Evolutionary conservation across 2,113 vertebrate genomes (phyloP), one percentile per base, ranked within the genome.

Genomic region (Lasiurus cinereus): DNA sequence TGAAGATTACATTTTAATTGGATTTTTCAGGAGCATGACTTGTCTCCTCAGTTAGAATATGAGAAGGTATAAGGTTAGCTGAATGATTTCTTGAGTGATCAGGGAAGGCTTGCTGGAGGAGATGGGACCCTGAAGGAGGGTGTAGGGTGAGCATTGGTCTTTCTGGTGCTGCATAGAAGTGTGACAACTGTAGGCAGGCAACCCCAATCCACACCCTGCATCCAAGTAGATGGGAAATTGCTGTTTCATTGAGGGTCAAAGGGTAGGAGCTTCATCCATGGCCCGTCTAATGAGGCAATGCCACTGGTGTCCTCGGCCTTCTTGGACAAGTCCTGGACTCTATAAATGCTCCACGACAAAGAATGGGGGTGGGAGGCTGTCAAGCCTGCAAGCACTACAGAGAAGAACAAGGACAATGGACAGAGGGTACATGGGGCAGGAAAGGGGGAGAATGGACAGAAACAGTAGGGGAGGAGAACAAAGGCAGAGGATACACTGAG

Each of bases 31-130:
- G 29, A 64, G 18, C 7, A 5, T 15, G n/a, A 66, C 54, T 83
- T 90, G 2, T 70, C 18, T 48, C 18, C 64, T 76, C 22, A 43
- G 21, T 52, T 64, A 78, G 74, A 90, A 72, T 70, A 33, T 62
- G 62, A 77, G 46, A 27, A 52, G 56, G 8, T 52, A 21, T 6
- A 79, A 79, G 13, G 66, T 85, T 76, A 88, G 54, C 72, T 66
- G 54, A 64, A 36, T 19, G 15, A 56, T 62, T 88, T 67, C 88
- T 88, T 86, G 69, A 50, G 48, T 77, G 66, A 91, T 83, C 67
- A 29, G 73, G 79, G 69, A 50, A 83, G 78, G 31, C 91, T 95
- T 93, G 77, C 43, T 88, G 33, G 74, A 69, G 78, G 69, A 83
- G 33, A 1, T 27, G 50, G 29, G 67, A 87, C 14, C 5, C 73